These are phyloP conservation scores for Tupiocoris notatus DNA, from an alignment of 2,888 invertebrate genomes.

Conservation along the genomic window DNA sequence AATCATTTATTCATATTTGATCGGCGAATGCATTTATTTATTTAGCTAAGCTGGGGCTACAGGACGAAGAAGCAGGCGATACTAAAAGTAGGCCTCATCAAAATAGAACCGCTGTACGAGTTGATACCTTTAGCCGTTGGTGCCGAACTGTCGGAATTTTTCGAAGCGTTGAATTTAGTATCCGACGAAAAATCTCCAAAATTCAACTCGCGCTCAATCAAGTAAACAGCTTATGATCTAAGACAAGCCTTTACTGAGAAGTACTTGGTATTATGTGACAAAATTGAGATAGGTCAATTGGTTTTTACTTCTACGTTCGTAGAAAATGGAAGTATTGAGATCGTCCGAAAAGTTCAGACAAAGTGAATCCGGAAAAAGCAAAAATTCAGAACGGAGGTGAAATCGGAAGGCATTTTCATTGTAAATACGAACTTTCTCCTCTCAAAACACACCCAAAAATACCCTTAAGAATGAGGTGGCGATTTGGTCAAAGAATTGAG, in stretches of 20 bases:
- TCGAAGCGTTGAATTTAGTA: neutral
- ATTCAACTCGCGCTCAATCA: conserved; percentile 16
- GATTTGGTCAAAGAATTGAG: too few relatives aligned
- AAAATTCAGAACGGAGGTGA: too few relatives aligned
- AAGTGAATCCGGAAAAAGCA: too few relatives aligned
- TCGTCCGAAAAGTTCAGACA: too few relatives aligned
- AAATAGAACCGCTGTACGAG: conserved; percentile 18
- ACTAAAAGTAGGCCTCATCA: conserved; percentile 15
- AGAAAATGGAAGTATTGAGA: too few relatives aligned
- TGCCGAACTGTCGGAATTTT: neutral
- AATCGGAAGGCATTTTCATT: neutral
- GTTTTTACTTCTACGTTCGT: neutral
- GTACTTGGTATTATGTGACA: neutral
- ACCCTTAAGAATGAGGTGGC: too few relatives aligned
- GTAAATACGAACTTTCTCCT: neutral
- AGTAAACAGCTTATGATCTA: neutral
- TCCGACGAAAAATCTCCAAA: conserved; percentile 9
- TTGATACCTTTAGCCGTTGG: neutral
- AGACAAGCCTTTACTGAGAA: neutral
- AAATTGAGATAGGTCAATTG: too few relatives aligned
- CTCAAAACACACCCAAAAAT: neutral
- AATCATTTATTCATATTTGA: too few relatives aligned
- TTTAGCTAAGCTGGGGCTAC: conserved; percentile 8
- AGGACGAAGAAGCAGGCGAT: conserved; percentile 6
- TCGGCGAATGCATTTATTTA: too few relatives aligned